phyloP scores from a whole-genome alignment of 1,140 invertebrate genomes.

The Rhysida immarginata region DNA sequence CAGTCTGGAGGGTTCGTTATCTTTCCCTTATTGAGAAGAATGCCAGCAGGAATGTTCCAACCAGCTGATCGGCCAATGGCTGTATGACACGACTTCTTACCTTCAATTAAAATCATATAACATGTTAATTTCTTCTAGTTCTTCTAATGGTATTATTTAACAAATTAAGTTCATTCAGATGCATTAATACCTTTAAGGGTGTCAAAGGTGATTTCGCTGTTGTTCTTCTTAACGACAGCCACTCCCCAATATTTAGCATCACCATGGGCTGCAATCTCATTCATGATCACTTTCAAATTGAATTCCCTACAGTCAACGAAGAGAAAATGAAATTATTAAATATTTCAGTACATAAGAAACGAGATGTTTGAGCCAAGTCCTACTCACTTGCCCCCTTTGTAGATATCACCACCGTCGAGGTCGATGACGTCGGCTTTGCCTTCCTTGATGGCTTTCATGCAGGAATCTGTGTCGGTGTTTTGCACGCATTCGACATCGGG shows the following conservation, averaged over 20 bases:
- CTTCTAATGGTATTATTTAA: no score
- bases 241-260: constrained; percentile 38
- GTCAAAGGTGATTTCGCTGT: constrained; percentile 16
- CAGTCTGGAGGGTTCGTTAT: background rate
- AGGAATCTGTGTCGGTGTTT: constrained; percentile 37
- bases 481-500: constrained; percentile 49
- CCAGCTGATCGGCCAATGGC: constrained; percentile 24
- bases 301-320: no score
- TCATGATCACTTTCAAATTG: constrained; percentile 25
- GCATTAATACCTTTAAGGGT: constrained; percentile 28
- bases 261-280: constrained; percentile 39
- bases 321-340: no score
- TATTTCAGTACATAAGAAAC: no score
- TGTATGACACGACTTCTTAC: constrained; percentile 46
- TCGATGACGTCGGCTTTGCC: constrained; percentile 49
- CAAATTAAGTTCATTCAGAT: no score
- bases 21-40: background rate
- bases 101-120: no score
- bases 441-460: constrained; percentile 45
- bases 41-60: constrained; percentile 8
- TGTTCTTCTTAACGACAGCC: constrained; percentile 46
- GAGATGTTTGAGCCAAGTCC: no score
- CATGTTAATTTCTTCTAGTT: no score
- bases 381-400: constrained; percentile 45
- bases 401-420: constrained; percentile 50